Percentiles rank a stretch among this genome's conserved stretches.
phyloP scores from a whole-genome alignment of 1,140 invertebrate genomes.

The Euwallacea similis region DNA sequence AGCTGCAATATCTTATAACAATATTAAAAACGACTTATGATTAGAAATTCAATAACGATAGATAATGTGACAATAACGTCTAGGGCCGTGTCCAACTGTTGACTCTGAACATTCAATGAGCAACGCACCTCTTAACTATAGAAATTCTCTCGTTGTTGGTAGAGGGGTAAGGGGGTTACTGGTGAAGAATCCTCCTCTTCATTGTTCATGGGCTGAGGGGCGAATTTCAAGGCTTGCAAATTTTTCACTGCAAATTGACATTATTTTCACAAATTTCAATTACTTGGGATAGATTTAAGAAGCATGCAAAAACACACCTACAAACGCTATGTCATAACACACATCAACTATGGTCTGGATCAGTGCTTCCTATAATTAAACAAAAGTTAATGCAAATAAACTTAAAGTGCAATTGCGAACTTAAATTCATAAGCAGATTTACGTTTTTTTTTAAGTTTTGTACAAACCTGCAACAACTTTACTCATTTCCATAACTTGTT shows the following conservation, averaged over 20 bases:
- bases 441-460: not conserved
- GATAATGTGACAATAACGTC: too few species aligned
- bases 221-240: constrained; percentile 66
- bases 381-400: constrained; percentile 32
- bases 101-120: too few species aligned
- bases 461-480: constrained; percentile 84
- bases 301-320: constrained; percentile 37
- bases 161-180: constrained; percentile 69
- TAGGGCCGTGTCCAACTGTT: too few species aligned
- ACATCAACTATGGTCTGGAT: constrained; percentile 35
- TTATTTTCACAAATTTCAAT: not conserved
- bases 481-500: constrained; percentile 91
- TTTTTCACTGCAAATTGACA: constrained; percentile 67
- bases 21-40: too few species aligned
- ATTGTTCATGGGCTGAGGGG: constrained; percentile 52
- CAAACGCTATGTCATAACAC: constrained; percentile 30
- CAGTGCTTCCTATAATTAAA: constrained; percentile 32
- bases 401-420: not conserved
- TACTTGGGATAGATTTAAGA: not conserved
- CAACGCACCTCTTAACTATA: constrained; percentile 62
- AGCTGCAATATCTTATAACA: too few species aligned
- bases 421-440: not conserved
- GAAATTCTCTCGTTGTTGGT: constrained; percentile 83
- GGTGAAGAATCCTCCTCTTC: constrained; percentile 70
- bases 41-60: too few species aligned